Evolutionary conservation across 2,113 vertebrate species (phyloP).

Genomic region (Synchiropus splendidus): DNA sequence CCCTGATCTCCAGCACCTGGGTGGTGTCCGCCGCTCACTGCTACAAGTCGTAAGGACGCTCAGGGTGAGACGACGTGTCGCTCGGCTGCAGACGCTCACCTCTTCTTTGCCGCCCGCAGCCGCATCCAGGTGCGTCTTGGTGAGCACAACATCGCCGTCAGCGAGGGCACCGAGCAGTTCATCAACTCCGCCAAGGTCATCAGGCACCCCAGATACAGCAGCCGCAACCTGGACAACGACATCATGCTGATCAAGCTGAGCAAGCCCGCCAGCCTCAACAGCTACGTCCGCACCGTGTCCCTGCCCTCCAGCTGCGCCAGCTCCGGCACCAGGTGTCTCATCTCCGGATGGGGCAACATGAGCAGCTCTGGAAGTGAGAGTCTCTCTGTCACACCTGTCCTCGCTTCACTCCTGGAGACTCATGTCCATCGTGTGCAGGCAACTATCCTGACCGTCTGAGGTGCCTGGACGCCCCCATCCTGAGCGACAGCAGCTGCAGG

Average conservation of each 20-base stretch:
- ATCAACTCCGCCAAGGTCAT: conserved; percentile 50
- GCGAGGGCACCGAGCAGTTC: conserved; percentile 68
- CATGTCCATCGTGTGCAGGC: conserved; percentile 27
- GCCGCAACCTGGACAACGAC: conserved; percentile 70
- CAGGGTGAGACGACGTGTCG: no score
- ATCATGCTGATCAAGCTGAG: conserved; percentile 81
- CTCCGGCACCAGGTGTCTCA: conserved; percentile 69
- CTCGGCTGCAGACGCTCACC: no score
- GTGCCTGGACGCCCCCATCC: conserved; percentile 76
- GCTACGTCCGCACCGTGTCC: conserved; percentile 57
- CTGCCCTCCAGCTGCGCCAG: conserved; percentile 65
- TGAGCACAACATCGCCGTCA: conserved; percentile 68
- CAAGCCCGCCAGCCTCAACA: conserved; percentile 45
- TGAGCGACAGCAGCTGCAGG: conserved; percentile 58
- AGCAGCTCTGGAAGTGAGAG: conserved; percentile 61
- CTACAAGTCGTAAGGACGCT: conserved; percentile 67
- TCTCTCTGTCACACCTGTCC: neutral
- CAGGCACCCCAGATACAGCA: conserved; percentile 61
- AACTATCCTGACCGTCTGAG: conserved; percentile 69
- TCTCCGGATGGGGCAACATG: conserved; percentile 85
- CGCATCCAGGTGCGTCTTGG: conserved; percentile 63
- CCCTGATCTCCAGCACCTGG: conserved; percentile 71
- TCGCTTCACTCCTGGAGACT: neutral
- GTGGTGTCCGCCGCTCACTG: conserved; percentile 80
- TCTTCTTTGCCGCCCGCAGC: conserved; percentile 22